A percentile compares a stretch with the other conserved stretches of the same genome.
Evolutionary conservation across 1,140 invertebrate genomes (phyloP).

Genomic region (Latrodectus geometricus): DNA sequence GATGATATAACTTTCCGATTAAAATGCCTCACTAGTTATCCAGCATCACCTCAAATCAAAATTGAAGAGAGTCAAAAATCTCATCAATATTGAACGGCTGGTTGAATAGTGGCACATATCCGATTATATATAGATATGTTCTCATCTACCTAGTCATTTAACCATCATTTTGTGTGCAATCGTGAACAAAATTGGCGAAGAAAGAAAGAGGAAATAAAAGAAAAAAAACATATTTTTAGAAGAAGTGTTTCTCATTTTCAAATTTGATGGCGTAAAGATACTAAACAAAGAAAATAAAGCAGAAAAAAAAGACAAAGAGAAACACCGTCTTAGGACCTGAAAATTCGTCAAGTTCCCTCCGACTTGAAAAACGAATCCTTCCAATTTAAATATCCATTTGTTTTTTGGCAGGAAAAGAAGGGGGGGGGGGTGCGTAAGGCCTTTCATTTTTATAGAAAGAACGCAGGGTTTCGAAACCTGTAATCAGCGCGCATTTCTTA

Average conservation of each 20-base stretch:
- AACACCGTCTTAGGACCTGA: conserved; percentile 44
- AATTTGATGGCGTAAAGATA: background rate
- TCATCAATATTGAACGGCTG: conserved; percentile 26
- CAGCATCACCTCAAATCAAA: background rate
- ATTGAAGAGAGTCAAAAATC: conserved; percentile 6
- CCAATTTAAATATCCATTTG: conserved; percentile 62
- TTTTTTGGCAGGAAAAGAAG: conserved; percentile 36
- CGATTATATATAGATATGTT: background rate
- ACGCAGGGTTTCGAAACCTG: conserved; percentile 32
- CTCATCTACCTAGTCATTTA: conserved; percentile 17
- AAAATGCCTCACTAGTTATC: conserved; percentile 22
- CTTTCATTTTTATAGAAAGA: conserved; percentile 44
- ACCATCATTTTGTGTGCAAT: conserved; percentile 19
- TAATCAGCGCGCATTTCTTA: conserved; percentile 60
- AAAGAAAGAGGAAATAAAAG: background rate
- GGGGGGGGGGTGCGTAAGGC: conserved; percentile 41
- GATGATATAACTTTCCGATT: conserved; percentile 5
- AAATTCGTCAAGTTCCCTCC: conserved; percentile 39
- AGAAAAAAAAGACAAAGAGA: background rate
- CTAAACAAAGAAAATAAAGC: background rate
- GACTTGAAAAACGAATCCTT: conserved; percentile 57
- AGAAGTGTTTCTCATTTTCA: background rate
- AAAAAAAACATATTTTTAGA: background rate
- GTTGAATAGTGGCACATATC: background rate
- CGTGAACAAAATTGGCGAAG: background rate